A percentile compares a stretch with the other conserved stretches of the same genome.
phyloP scores from a whole-genome alignment of 2,113 vertebrate species.

The Callithrix jacchus region DNA sequence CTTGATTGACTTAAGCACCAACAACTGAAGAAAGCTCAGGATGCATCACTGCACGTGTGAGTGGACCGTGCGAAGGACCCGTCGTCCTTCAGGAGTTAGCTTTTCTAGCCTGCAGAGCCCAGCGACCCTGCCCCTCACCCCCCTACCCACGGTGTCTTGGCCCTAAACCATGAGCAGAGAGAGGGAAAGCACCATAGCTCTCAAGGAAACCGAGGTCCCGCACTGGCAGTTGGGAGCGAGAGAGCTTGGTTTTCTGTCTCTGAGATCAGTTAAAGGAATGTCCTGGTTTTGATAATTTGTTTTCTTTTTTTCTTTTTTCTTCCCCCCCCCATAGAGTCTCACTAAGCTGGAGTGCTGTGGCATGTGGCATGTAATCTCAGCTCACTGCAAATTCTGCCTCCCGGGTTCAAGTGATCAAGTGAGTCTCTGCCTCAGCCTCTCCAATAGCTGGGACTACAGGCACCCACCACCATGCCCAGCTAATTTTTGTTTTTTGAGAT shows the following conservation, averaged over 20 bases:
- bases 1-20: conserved; percentile 91
- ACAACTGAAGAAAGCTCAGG: conserved; percentile 85
- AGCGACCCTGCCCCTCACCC: background rate
- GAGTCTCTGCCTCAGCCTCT: too few relatives aligned
- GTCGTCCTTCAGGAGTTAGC: background rate
- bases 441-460: too few relatives aligned
- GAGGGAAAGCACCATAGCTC: rapidly evolving
- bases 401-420: too few relatives aligned
- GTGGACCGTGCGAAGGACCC: conserved; percentile 29
- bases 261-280: background rate
- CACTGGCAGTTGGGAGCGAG: too few relatives aligned
- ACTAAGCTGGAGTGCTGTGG: too few relatives aligned
- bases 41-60: conserved; percentile 80
- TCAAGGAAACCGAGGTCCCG: background rate
- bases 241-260: background rate
- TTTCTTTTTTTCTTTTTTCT: too few relatives aligned
- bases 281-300: background rate
- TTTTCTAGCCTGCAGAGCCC: background rate
- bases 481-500: too few relatives aligned
- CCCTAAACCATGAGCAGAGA: background rate
- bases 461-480: too few relatives aligned
- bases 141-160: rapidly evolving
- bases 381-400: too few relatives aligned
- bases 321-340: too few relatives aligned
- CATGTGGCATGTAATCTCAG: too few relatives aligned